Evolutionary conservation across 2,888 invertebrate genomes (phyloP).

Genomic region (Tigriopus californicus): DNA sequence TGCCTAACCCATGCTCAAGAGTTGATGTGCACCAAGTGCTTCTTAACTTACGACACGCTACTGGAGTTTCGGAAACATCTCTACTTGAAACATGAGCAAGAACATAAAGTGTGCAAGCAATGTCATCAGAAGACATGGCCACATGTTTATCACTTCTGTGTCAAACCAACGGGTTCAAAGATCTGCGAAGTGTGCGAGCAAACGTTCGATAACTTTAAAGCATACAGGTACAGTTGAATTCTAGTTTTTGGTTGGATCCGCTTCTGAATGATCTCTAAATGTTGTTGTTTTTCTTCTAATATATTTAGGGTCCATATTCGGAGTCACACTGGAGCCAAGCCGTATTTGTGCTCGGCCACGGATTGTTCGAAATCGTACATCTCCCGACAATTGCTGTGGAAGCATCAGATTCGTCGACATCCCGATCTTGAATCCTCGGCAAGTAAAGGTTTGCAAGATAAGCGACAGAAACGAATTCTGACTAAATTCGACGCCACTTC

Average conservation of each 20-base stretch:
- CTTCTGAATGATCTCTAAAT: not conserved
- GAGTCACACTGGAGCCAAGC: conserved; percentile 47
- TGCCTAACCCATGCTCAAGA: conserved; percentile 10
- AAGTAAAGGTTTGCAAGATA: conserved; percentile 32
- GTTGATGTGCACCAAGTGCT: conserved; percentile 52
- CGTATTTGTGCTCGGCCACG: conserved; percentile 41
- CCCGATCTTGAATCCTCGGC: conserved; percentile 37
- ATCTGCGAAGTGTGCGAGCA: conserved; percentile 54
- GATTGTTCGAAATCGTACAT: conserved; percentile 61
- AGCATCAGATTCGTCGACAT: conserved; percentile 33
- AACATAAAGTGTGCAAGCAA: conserved; percentile 61
- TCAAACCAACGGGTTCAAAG: conserved; percentile 50
- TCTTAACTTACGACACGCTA: conserved; percentile 68
- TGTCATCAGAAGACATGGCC: conserved; percentile 80
- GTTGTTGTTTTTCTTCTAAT: conserved; percentile 27
- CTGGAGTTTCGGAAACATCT: conserved; percentile 71
- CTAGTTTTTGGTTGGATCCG: conserved; percentile 15
- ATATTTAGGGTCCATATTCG: conserved; percentile 74
- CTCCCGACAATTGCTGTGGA: conserved; percentile 52
- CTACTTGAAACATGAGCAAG: conserved; percentile 82
- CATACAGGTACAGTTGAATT: not conserved
- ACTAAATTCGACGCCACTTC: not conserved
- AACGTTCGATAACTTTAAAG: conserved; percentile 11
- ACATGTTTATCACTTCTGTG: conserved; percentile 74
- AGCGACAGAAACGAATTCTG: not conserved